Base-by-base conservation (phyloP, 1,140 invertebrate species). In the Drosophila serrata region DNA sequence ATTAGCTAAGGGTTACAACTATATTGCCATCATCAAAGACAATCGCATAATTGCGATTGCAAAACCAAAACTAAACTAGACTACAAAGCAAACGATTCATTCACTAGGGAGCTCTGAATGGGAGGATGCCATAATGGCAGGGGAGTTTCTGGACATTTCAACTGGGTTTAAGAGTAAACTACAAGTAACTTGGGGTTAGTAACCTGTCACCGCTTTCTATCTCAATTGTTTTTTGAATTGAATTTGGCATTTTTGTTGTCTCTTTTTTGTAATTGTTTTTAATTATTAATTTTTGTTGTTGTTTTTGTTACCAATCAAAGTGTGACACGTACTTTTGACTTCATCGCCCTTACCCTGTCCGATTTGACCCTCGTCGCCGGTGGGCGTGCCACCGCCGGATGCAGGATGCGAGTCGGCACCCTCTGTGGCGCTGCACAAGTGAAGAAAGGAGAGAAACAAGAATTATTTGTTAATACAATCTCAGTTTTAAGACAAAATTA, bases 401-500 rank as follows among this genome's bases (percentile, higher is more conserved):
- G 94, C 95, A 46, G 96, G 96, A 77, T 96, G 95, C 91, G 96
- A 97, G 92, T 98, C 97, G 17, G 97, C 96, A 64, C 97, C 96
- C 49, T 97, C 96, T 75, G 97, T 98, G 61, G 96, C 97, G 93
- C 96, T 97, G 94, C 75, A 81, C 12, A 17, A 17, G n/a, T 29
- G 37, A 19, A 17, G 17, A 65, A 12, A 42, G 37, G n/a, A 17
- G 17, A 65, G 15, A 42, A 42, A 73, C n/a, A n/a, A 67, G 35
- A 39, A 45, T 22, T 4, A n/a, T 29, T 56, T 43, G 7, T 27
- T 17, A 39, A 43, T 43, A 51, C 6, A 35, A 33, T 35, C 13
- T 48, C 17, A 24, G 11, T 37, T 24, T 22, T 13, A 63, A 19
- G 9, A 2, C 5, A 13, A 27, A 48, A 4, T 49, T 29, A 17